Percentiles rank a stretch among this genome's conserved stretches.
phyloP scores from a whole-genome alignment of 2,888 invertebrate genomes.

The Sarcophaga rosellei region DNA sequence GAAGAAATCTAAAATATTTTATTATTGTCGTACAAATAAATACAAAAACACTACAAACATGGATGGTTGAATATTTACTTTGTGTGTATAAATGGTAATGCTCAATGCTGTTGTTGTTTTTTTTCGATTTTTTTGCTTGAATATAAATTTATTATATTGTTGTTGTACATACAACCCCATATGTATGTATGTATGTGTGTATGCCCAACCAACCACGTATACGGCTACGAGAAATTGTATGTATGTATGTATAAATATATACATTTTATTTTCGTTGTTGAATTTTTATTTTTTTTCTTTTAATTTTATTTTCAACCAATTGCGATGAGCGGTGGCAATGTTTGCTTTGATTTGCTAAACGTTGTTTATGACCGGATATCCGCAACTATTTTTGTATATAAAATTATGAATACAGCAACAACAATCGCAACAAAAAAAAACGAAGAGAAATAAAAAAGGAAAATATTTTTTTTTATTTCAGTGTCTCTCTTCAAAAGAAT shows the following conservation, averaged over 20 bases:
- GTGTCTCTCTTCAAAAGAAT: too few species aligned
- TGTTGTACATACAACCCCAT: neutral
- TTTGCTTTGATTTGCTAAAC: slow-evolving; percentile 66
- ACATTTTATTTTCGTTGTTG: neutral
- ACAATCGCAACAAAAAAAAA: neutral
- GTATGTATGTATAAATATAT: neutral
- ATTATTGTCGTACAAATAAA: too few species aligned
- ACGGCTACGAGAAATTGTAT: neutral
- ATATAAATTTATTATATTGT: too few species aligned
- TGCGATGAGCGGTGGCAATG: slow-evolving; percentile 58
- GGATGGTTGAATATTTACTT: too few species aligned
- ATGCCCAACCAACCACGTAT: neutral
- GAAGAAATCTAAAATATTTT: too few species aligned
- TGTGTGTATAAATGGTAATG: too few species aligned
- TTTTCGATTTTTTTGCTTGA: too few species aligned
- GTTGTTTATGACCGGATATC: slow-evolving; percentile 69
- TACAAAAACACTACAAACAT: too few species aligned
- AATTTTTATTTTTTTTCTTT: slow-evolving; percentile 19
- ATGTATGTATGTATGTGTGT: neutral
- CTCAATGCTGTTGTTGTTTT: too few species aligned
- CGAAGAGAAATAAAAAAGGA: slow-evolving; percentile 32
- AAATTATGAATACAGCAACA: slow-evolving; percentile 4
- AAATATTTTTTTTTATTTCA: too few species aligned
- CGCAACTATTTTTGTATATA: slow-evolving; percentile 69
- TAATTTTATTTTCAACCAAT: slow-evolving; percentile 46